A percentile compares a stretch with the other conserved stretches of the same genome.
These are phyloP conservation scores for Eupsittula cactorum DNA, from an alignment of 2,113 vertebrate species.

Conservation along the genomic window DNA sequence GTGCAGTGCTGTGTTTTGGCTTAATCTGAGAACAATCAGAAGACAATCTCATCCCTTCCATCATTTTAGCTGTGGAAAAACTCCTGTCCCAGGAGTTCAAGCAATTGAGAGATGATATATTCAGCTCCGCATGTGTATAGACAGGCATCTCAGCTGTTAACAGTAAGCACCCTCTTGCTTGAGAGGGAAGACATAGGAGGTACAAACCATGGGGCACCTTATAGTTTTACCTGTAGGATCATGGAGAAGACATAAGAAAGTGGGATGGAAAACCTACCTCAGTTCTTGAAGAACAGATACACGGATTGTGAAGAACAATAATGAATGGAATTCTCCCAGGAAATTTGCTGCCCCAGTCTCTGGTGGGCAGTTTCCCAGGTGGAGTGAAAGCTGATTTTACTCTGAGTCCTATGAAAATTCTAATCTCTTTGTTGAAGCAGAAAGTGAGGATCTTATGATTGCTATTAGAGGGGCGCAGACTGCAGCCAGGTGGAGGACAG, in stretches of 20 bases:
- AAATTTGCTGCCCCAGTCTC: background rate
- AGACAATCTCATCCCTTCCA: background rate
- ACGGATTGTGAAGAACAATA: background rate
- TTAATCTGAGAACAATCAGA: background rate
- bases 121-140: background rate
- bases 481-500: background rate
- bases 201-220: background rate
- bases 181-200: background rate
- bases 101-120: background rate
- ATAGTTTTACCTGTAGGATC: background rate
- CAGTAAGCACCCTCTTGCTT: background rate
- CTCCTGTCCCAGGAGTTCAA: background rate
- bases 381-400: background rate
- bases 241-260: background rate
- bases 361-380: background rate
- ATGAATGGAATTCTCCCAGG: background rate
- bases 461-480: background rate
- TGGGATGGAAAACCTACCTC: background rate
- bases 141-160: background rate
- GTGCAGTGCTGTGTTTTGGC: background rate
- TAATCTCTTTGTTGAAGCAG: background rate
- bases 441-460: background rate
- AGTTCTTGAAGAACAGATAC: background rate
- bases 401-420: background rate
- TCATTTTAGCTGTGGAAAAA: background rate